Conservation (phyloP, 37 sponge, comb jelly and placozoan genomes). For the Theonella swinhoei region DNA sequence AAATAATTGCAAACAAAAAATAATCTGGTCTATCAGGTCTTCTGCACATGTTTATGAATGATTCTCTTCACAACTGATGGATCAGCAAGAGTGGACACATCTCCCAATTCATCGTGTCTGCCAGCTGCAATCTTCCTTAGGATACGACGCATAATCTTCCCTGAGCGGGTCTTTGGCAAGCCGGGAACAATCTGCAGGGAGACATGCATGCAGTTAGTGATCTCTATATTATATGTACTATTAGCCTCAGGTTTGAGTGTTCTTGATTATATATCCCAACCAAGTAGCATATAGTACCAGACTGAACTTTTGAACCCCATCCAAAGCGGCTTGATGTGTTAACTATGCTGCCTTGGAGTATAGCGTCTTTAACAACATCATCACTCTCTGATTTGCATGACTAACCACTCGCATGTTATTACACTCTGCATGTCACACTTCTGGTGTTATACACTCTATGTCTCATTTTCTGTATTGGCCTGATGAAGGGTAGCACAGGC, state of each 20-base stretch:
- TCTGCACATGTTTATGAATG: constrained; percentile 18
- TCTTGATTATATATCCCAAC: too few relatives aligned
- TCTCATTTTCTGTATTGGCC: too few relatives aligned
- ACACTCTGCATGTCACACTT: too few relatives aligned
- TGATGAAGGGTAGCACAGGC: too few relatives aligned
- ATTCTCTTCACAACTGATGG: constrained; percentile 83
- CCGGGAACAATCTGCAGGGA: constrained; percentile 83
- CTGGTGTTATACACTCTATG: too few relatives aligned
- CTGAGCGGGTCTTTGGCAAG: constrained; percentile 98
- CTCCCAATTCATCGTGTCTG: constrained; percentile 79
- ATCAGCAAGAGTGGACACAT: constrained; percentile 92
- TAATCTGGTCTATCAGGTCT: background rate
- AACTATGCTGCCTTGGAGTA: background rate
- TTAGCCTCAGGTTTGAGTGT: too few relatives aligned
- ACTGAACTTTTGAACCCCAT: too few relatives aligned
- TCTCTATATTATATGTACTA: background rate
- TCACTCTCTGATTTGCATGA: too few relatives aligned
- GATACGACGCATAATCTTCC: constrained; percentile 98
- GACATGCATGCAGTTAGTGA: background rate
- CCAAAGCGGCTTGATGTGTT: background rate
- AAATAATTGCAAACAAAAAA: background rate
- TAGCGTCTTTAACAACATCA: too few relatives aligned
- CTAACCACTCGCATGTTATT: too few relatives aligned
- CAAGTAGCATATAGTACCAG: too few relatives aligned
- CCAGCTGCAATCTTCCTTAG: constrained; percentile 84